These are phyloP conservation scores for Rhinopomastus cyanomelas DNA, from an alignment of 2,113 vertebrate species.

Conservation along the genomic window DNA sequence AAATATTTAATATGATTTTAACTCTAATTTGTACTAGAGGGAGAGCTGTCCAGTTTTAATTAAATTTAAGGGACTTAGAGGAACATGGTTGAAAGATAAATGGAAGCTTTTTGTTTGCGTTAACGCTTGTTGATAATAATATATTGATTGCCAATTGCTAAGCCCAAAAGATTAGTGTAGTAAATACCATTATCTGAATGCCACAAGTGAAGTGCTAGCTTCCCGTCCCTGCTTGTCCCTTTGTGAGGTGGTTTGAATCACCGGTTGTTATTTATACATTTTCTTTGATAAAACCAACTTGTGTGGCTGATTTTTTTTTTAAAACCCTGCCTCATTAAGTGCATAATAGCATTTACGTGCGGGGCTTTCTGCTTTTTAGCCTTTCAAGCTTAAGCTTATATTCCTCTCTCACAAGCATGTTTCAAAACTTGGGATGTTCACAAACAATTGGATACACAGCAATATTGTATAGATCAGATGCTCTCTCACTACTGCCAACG, in stretches of 20 bases:
- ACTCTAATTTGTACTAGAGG: constrained; percentile 37
- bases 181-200: constrained; percentile 73
- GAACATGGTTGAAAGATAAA: constrained; percentile 44
- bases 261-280: constrained; percentile 75
- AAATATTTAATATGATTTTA: constrained; percentile 71
- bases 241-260: constrained; percentile 72
- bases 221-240: constrained; percentile 68
- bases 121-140: constrained; percentile 66
- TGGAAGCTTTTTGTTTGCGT: constrained; percentile 62
- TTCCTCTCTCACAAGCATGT: constrained; percentile 63
- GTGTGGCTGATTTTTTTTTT: constrained; percentile 68
- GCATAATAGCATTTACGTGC: constrained; percentile 69
- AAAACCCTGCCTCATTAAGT: constrained; percentile 69
- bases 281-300: constrained; percentile 75
- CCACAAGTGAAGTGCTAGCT: constrained; percentile 71
- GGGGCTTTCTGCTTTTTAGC: constrained; percentile 60
- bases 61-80: constrained; percentile 63
- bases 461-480: constrained; percentile 63
- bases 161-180: constrained; percentile 70
- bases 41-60: constrained; percentile 58
- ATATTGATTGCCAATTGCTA: constrained; percentile 65
- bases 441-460: constrained; percentile 68
- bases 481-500: constrained; percentile 40
- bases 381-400: constrained; percentile 67
- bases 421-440: constrained; percentile 70